Base-by-base conservation (phyloP, 2,797 vertebrate species). In the Gastrophryne carolinensis region DNA sequence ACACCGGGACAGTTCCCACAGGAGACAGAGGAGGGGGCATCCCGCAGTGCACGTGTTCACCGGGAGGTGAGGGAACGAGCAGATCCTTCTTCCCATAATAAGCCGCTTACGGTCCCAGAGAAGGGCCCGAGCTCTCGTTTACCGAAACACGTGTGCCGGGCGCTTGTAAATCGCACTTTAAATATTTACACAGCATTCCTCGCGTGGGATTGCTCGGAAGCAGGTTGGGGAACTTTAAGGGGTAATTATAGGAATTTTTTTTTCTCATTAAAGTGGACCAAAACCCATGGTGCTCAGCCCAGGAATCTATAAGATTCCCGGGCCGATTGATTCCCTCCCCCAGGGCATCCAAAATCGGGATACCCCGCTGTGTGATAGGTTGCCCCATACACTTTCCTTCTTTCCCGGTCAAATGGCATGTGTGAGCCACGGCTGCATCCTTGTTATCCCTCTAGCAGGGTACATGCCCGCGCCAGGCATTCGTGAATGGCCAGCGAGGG, bases 1-100 rank as follows among this genome's bases (percentile, higher is more conserved):
- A 85, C 72, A 82, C 80, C n/a, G 82, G 84, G 78, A 80, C 44
- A 67, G 66, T 57, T 37, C 63, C 80, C 63, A 9, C 7, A 15
- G 37, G 35, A 3, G 1, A 13, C 11, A 17, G 26, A 17, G 11
- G 29, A 64, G 23, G 44, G 23, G 27, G 32, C 60, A n/a, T 52
- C 61, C 29, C 19, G 49, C n/a, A 57, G n/a, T 24, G 26, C 61
- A 49, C 41, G 17, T 57, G 72, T 63, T 24, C 26, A 17, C 30
- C 1, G 15, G 37, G 66, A 65, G 62, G 72, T 74, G 52, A 50
- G 52, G 60, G 50, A 58, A 44, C 50, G 11, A 66, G 27, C 63
- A 58, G 37, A 74, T 67, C 41, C 35, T 29, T 23, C 49, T 74
- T 66, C 72, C 29, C 17, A 56, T 58, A 56, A 73, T 58, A 58